Base-by-base conservation (phyloP, 2,113 vertebrate species). In the Lycaon pictus region DNA sequence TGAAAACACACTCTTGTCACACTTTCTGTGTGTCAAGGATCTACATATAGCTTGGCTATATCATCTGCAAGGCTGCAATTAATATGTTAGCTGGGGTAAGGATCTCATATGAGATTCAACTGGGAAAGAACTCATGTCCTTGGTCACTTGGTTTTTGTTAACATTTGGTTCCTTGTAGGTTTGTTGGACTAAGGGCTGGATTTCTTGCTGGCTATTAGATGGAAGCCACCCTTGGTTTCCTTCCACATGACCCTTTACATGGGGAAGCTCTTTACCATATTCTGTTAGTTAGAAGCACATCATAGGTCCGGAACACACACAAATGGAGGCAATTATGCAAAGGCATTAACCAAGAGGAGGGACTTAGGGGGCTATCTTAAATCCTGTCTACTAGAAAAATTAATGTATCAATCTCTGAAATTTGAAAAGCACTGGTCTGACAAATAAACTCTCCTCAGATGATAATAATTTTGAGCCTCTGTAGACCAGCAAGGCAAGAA, bases 391-490 rank as follows among this genome's bases (percentile, higher is more conserved):
- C 32, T 19, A 48, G 25, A 96, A n/a, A 92, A 89, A 92, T 80
- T 88, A 88, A 72, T n/a, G 8, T 65, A 43, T 15, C 48, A 25
- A 10, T 93, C n/a, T 48, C 17, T 74, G n/a, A 83, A 90, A 90
- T 90, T 67, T 32, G 48, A 80, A 96, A 93, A 80, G 10, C 29
- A 71, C 32, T 82, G 10, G 6, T 86, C 11, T 77, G 86, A 71
- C n/a, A 77, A 82, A 11, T 32, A 67, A 67, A 77, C 17, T 77
- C 6, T 85, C 27, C 2, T 65, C 71, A 20, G 29, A 51, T 74
- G 29, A 32, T 72, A 77, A 84, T 35, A 93, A 93, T 67, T 80
- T 63, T 84, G 81, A 74, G 43, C 29, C 7, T 81, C 71, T 43
- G 8, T 29, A 88, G 16, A 53, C 10, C 8, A 87, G 22, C 29